These are phyloP conservation scores for Eunapius fragilis DNA, from an alignment of 37 sponge, comb jelly and placozoan species.

Conservation along the genomic window DNA sequence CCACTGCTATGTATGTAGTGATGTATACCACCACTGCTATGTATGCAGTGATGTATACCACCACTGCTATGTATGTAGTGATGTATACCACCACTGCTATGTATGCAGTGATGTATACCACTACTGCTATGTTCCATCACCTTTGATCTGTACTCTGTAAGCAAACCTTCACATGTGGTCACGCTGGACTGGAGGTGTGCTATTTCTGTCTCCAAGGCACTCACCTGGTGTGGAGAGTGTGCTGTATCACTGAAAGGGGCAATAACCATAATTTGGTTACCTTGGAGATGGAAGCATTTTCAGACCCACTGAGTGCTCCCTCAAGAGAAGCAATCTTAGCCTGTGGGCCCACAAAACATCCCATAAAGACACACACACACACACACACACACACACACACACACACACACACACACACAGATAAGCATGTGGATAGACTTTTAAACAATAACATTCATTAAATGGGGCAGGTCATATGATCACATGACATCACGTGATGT, in stretches of 20 bases:
- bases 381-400: no score
- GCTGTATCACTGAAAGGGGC: not conserved
- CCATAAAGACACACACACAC: no score
- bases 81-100: no score
- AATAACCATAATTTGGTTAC: not conserved
- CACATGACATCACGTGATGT: not conserved
- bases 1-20: no score
- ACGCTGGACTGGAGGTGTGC: constrained; percentile 41
- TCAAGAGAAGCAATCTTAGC: constrained; percentile 31
- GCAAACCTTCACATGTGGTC: constrained; percentile 52
- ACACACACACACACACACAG: no score
- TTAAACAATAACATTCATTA: no score
- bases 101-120: no score
- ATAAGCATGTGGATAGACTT: not conserved
- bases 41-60: no score
- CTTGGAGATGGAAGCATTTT: constrained; percentile 13
- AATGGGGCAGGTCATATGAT: not conserved
- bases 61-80: no score
- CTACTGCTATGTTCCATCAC: constrained; percentile 3
- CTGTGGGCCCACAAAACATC: no score
- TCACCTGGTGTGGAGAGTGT: not conserved
- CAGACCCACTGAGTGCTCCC: constrained; percentile 16
- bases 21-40: no score
- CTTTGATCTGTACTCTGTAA: constrained; percentile 64
- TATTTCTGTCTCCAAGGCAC: constrained; percentile 43